Conservation (phyloP, 2,797 vertebrate species). For the Tenualosa thibaudeaui region DNA sequence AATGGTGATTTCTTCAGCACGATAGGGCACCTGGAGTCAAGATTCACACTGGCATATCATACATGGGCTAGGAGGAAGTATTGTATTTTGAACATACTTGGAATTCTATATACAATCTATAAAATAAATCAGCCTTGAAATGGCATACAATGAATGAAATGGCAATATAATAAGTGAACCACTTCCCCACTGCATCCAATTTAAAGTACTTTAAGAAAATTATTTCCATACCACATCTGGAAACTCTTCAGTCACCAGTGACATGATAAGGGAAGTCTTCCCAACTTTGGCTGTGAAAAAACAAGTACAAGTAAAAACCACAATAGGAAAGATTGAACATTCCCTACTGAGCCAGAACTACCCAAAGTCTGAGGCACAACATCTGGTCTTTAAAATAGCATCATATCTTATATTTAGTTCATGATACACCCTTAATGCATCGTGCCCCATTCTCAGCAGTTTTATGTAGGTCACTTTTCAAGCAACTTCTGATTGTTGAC, state of each 20-base stretch:
- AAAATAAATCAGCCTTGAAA: neutral
- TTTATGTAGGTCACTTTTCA: neutral
- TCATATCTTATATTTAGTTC: neutral
- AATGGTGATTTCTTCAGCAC: constrained; percentile 96
- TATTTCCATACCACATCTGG: constrained; percentile 84
- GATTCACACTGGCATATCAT: neutral
- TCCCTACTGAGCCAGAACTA: neutral
- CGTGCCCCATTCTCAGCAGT: constrained; percentile 1
- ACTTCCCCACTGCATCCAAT: neutral
- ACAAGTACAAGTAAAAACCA: constrained; percentile 46
- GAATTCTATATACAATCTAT: neutral
- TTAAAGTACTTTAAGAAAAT: neutral
- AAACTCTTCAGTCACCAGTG: constrained; percentile 97
- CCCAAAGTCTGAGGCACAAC: neutral
- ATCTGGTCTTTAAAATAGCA: constrained; percentile 5
- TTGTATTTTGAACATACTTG: neutral
- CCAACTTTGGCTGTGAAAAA: constrained; percentile 89
- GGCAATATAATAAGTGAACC: neutral
- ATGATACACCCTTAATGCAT: neutral
- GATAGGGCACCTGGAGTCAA: constrained; percentile 85
- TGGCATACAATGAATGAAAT: neutral
- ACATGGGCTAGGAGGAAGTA: neutral
- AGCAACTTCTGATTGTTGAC: neutral
- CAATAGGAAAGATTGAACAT: neutral
- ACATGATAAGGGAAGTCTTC: constrained; percentile 98